Base-by-base conservation (phyloP, 2,113 vertebrate species). In the Stictonetta naevosa region DNA sequence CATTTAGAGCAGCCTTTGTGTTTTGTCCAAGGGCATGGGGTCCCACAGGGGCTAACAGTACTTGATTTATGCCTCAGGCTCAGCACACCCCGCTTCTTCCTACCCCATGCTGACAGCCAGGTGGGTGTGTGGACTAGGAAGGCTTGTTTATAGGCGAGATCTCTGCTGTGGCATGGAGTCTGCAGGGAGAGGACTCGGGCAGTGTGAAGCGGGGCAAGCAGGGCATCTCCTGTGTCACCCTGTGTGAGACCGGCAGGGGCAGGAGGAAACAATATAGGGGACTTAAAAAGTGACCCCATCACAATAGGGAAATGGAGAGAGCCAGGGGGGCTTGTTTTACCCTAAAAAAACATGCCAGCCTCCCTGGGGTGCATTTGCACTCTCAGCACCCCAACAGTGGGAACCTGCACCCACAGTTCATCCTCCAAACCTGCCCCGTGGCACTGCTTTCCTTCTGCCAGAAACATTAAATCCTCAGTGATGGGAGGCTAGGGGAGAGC, bases 311-410 rank as follows among this genome's bases (percentile, higher is more conserved):
- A 50, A 0, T 0, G 56, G 9, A 40, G 42, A 46, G 46, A 52
- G 26, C 7, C 4, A 9, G 3, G 23, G 56, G 50, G 46, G 1
- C 63, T 6, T 3, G 1, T 34, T 36, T 44, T 34, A 18, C 44
- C 25, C 53, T 0, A 1, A 6, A 21, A 21, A 18, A 59, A 44
- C 0, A 3, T 48, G 16, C 23, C 15, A 10, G 6, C 25, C 29
- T 29, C 38, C 38, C 33, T 2, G 3, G 40, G 14, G 20, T 69
- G 55, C 3, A 0, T 0, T 6, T 29, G 17, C 5, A 23, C 52
- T 50, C 8, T 15, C 55, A 0, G 56, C 4, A 0, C n/a, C 50
- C 55, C 33, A 0, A 0, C 2, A 0, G 23, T 20, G 82, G 75
- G 31, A 40, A 3, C 13, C 42, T 0, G 59, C 63, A 58, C 20